A percentile compares a stretch with the other conserved stretches of the same genome.
These are phyloP conservation scores for Forbesichthys papilliferus DNA, from an alignment of 2,113 vertebrate genomes.

Conservation along the genomic window DNA sequence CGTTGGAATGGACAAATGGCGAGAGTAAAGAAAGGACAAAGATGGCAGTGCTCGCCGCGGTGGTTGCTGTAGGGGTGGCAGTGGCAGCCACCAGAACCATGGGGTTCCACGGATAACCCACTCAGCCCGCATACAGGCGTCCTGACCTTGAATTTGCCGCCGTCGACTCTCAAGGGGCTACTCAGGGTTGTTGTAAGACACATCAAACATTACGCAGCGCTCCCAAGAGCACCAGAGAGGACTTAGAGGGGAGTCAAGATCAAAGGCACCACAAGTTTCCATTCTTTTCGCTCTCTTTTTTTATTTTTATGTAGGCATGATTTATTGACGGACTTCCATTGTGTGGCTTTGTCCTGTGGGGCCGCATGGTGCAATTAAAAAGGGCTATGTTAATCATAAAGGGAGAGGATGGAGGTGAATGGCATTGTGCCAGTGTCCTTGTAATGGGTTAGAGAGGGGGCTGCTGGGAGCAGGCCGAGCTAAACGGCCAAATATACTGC, in stretches of 20 bases:
- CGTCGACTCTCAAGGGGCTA: constrained; percentile 8
- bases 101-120: constrained; percentile 18
- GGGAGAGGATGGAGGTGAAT: constrained; percentile 12
- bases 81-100: neutral
- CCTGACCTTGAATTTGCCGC: constrained; percentile 10
- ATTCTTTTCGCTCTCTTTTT: neutral
- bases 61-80: neutral
- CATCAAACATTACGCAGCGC: constrained; percentile 18
- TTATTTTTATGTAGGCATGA: constrained; percentile 25
- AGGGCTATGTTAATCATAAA: constrained; percentile 14
- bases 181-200: constrained; percentile 24
- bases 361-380: constrained; percentile 31
- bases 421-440: constrained; percentile 14
- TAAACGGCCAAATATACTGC: too few relatives aligned
- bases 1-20: neutral
- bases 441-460: neutral
- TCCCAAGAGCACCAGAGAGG: constrained; percentile 8
- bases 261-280: constrained; percentile 20
- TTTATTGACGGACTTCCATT: constrained; percentile 33
- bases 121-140: constrained; percentile 9
- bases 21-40: neutral
- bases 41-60: neutral
- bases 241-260: constrained; percentile 28
- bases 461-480: too few relatives aligned
- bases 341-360: constrained; percentile 18